Base-by-base conservation (phyloP, 2,797 vertebrate species). In the Bryconaethiops microstoma region DNA sequence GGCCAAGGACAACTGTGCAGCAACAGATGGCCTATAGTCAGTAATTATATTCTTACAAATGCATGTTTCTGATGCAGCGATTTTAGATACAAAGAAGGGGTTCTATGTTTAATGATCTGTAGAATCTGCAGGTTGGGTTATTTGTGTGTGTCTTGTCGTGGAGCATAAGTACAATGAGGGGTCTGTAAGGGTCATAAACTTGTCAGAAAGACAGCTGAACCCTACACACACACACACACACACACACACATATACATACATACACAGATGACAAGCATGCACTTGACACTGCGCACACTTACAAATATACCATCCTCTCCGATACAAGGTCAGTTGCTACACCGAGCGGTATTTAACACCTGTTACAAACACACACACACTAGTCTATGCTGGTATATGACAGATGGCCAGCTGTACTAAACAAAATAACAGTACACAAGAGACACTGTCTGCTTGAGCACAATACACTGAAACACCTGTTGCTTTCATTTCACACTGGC, bases 381-480 rank as follows among this genome's bases (percentile, higher is more conserved):
- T 17, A 40, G n/a, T n/a, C n/a, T 9, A 54, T 55, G 67, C 62
- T 70, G 54, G 19, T 65, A 14, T n/a, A 60, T 25, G 5, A 42
- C 59, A 78, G 25, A 6, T 5, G 42, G 21, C 29, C 70, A 70
- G 68, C 67, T 70, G 48, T 8, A 19, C 7, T 35, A 79, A 65
- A 69, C 45, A 68, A 68, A 74, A 64, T 63, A 42, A 78, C 55
- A 35, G 21, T 62, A 19, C 4, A 78, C 67, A 78, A 81, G 45
- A 67, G 77, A 14, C 21, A n/a, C 9, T 67, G 75, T 69, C 73
- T 13, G 64, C 42, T 21, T 75, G n/a, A 39, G 64, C 65, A 39
- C 63, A 19, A 73, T 76, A 8, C 59, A 85, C 85, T 88, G 87
- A 88, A 83, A 82, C 92, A 94, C 91, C 91, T 92, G 92, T 91